Percentiles rank a stretch among this genome's conserved stretches.
These are phyloP conservation scores for Eurytoma adleriae DNA, from an alignment of 2,888 invertebrate species.

Conservation along the genomic window DNA sequence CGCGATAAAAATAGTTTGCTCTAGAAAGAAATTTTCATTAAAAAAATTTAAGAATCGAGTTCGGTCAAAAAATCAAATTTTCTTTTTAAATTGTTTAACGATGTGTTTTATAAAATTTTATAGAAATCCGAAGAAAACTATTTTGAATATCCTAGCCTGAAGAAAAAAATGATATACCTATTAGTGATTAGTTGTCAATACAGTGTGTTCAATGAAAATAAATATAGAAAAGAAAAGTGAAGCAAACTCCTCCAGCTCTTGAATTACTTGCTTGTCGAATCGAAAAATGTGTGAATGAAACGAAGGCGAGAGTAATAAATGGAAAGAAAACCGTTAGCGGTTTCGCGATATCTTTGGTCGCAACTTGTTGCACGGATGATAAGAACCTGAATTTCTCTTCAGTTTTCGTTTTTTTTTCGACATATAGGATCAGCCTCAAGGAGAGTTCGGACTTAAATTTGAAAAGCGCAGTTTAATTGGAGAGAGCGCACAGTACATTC, in stretches of 20 bases:
- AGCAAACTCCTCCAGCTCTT: slow-evolving; percentile 19
- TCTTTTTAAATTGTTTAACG: too few relatives aligned
- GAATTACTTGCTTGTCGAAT: slow-evolving; percentile 34
- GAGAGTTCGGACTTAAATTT: too few relatives aligned
- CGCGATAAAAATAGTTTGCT: not conserved
- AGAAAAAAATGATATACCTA: not conserved
- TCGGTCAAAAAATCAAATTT: too few relatives aligned
- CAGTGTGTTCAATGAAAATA: too few relatives aligned
- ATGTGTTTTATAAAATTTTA: not conserved
- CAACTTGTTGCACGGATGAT: slow-evolving; percentile 48
- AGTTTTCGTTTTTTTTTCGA: not conserved
- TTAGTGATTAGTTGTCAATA: too few relatives aligned
- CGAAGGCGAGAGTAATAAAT: not conserved
- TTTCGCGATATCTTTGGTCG: slow-evolving; percentile 20
- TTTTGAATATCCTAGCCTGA: slow-evolving; percentile 5
- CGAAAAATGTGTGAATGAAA: slow-evolving; percentile 19
- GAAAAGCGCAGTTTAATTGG: too few relatives aligned
- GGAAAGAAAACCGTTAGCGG: not conserved
- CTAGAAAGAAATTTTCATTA: not conserved
- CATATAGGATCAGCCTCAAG: too few relatives aligned
- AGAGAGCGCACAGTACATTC: too few relatives aligned
- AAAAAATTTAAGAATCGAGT: too few relatives aligned
- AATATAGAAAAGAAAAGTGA: not conserved
- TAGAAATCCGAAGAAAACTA: not conserved
- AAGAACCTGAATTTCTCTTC: slow-evolving; percentile 25